phyloP scores from a whole-genome alignment of 2,113 vertebrate species.

The Colius striatus region DNA sequence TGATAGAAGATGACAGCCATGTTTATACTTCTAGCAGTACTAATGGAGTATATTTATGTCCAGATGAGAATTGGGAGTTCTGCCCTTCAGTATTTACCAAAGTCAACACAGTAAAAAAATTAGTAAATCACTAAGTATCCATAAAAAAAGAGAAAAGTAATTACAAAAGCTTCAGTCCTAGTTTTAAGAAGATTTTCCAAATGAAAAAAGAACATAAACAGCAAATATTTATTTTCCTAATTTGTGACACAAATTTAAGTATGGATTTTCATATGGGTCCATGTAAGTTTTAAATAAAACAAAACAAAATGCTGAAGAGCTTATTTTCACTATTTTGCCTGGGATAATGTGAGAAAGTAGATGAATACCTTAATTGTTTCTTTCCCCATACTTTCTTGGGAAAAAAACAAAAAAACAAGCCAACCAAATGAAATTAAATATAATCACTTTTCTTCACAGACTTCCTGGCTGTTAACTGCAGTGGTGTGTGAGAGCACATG shows the following conservation, averaged over 20 bases:
- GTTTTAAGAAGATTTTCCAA: not conserved
- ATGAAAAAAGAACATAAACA: no score
- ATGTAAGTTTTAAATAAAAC: not conserved
- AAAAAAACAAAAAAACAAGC: not conserved
- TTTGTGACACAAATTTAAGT: not conserved
- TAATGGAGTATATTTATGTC: not conserved
- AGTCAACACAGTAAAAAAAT: not conserved
- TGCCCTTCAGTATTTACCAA: not conserved
- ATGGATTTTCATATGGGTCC: not conserved
- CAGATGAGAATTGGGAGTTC: not conserved
- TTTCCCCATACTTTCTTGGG: not conserved
- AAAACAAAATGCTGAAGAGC: not conserved
- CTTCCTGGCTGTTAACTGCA: not conserved
- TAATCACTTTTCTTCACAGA: not conserved
- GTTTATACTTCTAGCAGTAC: accelerated
- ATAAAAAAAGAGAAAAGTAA: not conserved
- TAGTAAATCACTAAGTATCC: accelerated
- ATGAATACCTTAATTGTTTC: not conserved
- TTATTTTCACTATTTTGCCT: not conserved
- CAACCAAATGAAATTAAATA: not conserved
- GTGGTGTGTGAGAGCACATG: accelerated
- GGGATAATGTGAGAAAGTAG: not conserved
- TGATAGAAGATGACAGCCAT: not conserved
- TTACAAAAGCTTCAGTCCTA: accelerated
- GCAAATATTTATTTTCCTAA: not conserved